Evolutionary conservation across 2,888 invertebrate genomes (phyloP), one percentile per base, ranked within the genome.

Genomic region (Acanthosepion pharaonis): DNA sequence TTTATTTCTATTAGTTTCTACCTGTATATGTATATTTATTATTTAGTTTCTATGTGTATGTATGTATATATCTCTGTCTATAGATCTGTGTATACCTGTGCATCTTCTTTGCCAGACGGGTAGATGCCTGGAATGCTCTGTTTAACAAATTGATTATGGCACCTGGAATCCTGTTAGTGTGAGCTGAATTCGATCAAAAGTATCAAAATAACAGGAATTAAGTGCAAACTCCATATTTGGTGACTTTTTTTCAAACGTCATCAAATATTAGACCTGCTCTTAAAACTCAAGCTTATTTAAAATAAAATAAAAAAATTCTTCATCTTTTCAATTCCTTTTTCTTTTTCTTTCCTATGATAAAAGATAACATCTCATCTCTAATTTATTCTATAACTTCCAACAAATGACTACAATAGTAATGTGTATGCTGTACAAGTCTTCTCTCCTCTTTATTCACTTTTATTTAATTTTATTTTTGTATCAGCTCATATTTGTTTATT

Each of bases 101-200:
- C n/a, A n/a, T n/a, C 15, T 78, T n/a, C 78, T 78, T 78, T 78
- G 78, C 78, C n/a, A 78, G 78, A 33, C 78, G 11, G 78, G n/a
- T 78, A 78, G n/a, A 78, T 78, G 78, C n/a, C n/a, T n/a, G n/a
- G 78, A 78, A 78, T 78, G 78, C 78, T 78, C 78, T 78, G 11
- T 78, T 78, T n/a, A 78, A 78, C 78, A 78, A 78, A 78, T 78
- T 78, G 78, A 78, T 78, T 78, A 78, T 78, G 78, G 78, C 78
- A 78, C 78, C 78, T 78, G n/a, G 78, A 78, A 78, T 78, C 78
- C 78, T 78, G 78, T 78, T n/a, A 78, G 28, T 78, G 78, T 78
- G 78, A 78, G n/a, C n/a, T 78, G 78, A 78, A 78, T 78, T 78
- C 78, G 78, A 78, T 78, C 78, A 78, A 78, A 78, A 78, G 78